A percentile compares a stretch with the other conserved stretches of the same genome.
Evolutionary conservation across 2,888 invertebrate genomes (phyloP).

Genomic region (Endomychus coccineus): DNA sequence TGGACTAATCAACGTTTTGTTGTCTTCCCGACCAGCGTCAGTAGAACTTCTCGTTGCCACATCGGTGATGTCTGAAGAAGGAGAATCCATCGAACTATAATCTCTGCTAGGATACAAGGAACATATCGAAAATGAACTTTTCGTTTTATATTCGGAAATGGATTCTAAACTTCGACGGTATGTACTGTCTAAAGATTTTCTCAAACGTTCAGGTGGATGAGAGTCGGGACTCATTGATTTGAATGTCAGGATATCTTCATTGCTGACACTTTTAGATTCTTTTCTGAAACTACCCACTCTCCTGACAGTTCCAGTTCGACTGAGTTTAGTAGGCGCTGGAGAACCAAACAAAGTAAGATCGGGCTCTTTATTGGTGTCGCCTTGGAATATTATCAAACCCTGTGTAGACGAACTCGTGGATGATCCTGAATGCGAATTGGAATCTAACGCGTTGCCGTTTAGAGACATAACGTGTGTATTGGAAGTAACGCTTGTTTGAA

Average conservation of each 20-base stretch:
- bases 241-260: conserved; percentile 8
- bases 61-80: conserved; percentile 36
- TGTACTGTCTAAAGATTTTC: conserved; percentile 31
- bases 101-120: conserved; percentile 28
- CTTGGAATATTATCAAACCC: conserved; percentile 30
- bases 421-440: conserved; percentile 37
- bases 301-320: conserved; percentile 38
- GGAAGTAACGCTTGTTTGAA: neutral
- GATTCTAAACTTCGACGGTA: conserved; percentile 40
- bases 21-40: conserved; percentile 21
- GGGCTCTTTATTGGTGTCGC: conserved; percentile 26
- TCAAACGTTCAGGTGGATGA: conserved; percentile 7
- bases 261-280: conserved; percentile 13
- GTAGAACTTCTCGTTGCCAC: conserved; percentile 33
- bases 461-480: conserved; percentile 20
- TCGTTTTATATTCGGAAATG: conserved; percentile 41
- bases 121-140: conserved; percentile 34
- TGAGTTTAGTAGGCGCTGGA: conserved; percentile 29
- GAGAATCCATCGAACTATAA: conserved; percentile 34
- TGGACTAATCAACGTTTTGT: conserved; percentile 34
- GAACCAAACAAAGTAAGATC: conserved; percentile 35
- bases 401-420: conserved; percentile 35
- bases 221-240: conserved; percentile 4
- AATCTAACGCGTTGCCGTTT: conserved; percentile 24
- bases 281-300: conserved; percentile 27